A percentile compares a stretch with the other conserved stretches of the same genome.
Evolutionary conservation across 2,888 invertebrate species (phyloP).

Genomic region (Oxytorus armatus): DNA sequence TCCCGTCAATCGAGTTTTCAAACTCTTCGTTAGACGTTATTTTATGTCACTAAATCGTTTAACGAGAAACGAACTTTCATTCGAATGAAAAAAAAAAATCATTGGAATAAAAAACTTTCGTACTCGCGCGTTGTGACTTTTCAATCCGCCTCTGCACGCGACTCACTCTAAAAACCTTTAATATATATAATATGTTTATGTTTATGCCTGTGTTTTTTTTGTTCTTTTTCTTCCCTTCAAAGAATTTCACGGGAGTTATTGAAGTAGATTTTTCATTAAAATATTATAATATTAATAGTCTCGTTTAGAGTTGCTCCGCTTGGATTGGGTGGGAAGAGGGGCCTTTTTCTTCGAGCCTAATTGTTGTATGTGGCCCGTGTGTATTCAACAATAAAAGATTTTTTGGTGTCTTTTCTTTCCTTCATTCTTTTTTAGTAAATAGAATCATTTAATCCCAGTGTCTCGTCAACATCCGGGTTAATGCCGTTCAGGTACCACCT

Average conservation of each 20-base stretch:
- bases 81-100: constrained; percentile 46
- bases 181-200: constrained; percentile 62
- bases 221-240: constrained; percentile 49
- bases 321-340: constrained; percentile 31
- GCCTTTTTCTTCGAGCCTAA: constrained; percentile 65
- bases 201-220: constrained; percentile 56
- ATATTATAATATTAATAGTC: no score
- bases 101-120: constrained; percentile 48
- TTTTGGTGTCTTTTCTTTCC: constrained; percentile 8
- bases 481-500: constrained; percentile 82
- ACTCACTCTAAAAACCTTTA: constrained; percentile 64
- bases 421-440: constrained; percentile 54
- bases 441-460: constrained; percentile 69
- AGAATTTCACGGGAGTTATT: constrained; percentile 60
- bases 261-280: constrained; percentile 50
- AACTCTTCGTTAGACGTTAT: constrained; percentile 61
- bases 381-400: no score
- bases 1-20: constrained; percentile 67
- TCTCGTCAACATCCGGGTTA: constrained; percentile 71
- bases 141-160: constrained; percentile 21
- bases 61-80: constrained; percentile 54
- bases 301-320: constrained; percentile 53
- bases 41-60: constrained; percentile 40
- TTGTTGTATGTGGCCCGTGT: constrained; percentile 71
- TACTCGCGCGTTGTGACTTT: constrained; percentile 44